These are phyloP conservation scores for Eupeodes latifasciatus DNA, from an alignment of 2,888 invertebrate genomes.

Conservation along the genomic window DNA sequence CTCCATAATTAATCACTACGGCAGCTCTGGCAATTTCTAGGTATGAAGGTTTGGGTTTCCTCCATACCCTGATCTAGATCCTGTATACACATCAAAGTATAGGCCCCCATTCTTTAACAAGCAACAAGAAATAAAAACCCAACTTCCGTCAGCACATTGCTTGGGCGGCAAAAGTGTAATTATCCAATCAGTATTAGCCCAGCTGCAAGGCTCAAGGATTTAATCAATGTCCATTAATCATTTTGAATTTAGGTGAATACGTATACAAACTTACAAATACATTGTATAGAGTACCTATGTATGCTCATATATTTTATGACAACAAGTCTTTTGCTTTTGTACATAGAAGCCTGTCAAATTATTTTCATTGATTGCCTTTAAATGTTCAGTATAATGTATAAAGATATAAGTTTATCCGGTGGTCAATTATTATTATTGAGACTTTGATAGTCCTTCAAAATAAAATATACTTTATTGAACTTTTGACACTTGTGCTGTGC, in stretches of 20 bases:
- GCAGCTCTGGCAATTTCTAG: conserved; percentile 11
- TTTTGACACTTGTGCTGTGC: conserved; percentile 21
- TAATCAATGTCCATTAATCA: conserved; percentile 68
- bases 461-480: not conserved
- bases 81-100: not conserved
- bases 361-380: conserved; percentile 33
- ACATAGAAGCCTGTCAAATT: conserved; percentile 23
- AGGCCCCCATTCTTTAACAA: not conserved
- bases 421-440: conserved; percentile 14
- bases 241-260: conserved; percentile 34
- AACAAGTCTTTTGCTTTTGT: conserved; percentile 11
- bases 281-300: not conserved
- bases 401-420: not conserved
- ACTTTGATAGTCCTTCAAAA: not conserved
- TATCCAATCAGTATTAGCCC: conserved; percentile 54
- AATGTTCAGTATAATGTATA: not conserved
- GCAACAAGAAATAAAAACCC: conserved; percentile 37
- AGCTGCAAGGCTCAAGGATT: conserved; percentile 44
- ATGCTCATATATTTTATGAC: conserved; percentile 55
- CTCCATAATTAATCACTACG: conserved; percentile 60
- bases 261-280: too few relatives aligned
- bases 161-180: conserved; percentile 52
- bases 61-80: not conserved
- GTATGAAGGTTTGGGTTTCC: not conserved
- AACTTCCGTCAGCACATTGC: conserved; percentile 46